Evolutionary conservation across 2,888 invertebrate genomes (phyloP), one percentile per base, ranked within the genome.

Genomic region (Diarsia dahlii): DNA sequence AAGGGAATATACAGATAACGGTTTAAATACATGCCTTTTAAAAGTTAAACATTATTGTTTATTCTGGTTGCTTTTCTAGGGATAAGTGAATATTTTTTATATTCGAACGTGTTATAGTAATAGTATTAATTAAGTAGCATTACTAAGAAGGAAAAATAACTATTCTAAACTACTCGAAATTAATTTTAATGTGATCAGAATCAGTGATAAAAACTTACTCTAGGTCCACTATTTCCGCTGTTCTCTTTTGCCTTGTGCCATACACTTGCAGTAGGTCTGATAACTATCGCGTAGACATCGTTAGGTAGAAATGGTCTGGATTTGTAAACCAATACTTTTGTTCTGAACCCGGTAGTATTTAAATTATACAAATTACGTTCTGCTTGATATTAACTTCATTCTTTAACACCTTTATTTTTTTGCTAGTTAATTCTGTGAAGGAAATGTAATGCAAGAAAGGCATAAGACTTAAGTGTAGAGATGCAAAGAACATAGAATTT

Each of bases 271-370:
- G 34, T 28, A n/a, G n/a, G n/a, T 46, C 72, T 64, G 86, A 85
- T 84, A 82, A 74, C 46, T 71, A 84, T 84, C 86, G 54, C 71
- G 56, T 70, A 78, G 73, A 78, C 73, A 76, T 75, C 54, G 83
- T 73, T 62, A 50, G 15, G 48, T 78, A 65, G 72, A 69, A 82
- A 75, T 39, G 58, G 54, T 65, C 15, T 58, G 71, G 63, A 76
- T 74, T 84, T 68, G 71, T 54, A 34, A 71, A 76, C 52, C 71
- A 85, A 84, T 73, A 63, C 48, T 65, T 60, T 56, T 63, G 48
- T 52, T 62, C 48, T 18, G 56, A 39, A 64, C 45, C 54, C 20
- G 48, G 2, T 62, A 64, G 39, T 68, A 68, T 45, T 52, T 20
- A 69, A 74, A 64, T 70, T 67, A 34, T 45, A 50, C 10, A 46